Conservation (phyloP, 2,888 invertebrate genomes). For the Drosophila cognata region DNA sequence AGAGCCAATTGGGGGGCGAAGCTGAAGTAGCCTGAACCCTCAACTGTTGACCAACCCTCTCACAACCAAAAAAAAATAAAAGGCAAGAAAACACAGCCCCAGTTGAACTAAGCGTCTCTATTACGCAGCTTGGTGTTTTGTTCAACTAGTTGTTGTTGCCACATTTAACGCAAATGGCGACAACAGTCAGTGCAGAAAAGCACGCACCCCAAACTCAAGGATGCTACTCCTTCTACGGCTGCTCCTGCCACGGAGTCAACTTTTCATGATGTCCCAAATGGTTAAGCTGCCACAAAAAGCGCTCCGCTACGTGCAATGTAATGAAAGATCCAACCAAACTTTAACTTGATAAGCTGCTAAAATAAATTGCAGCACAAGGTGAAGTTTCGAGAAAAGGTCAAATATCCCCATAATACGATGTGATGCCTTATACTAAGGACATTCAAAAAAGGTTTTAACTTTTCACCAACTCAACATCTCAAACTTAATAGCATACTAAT, state of each 20-base stretch:
- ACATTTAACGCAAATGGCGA: conserved; percentile 78
- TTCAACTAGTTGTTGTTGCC: conserved; percentile 44
- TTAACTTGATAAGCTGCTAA: conserved; percentile 76
- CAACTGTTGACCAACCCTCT: conserved; percentile 8
- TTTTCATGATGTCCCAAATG: conserved; percentile 64
- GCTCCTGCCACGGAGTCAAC: conserved; percentile 40
- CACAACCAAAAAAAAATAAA: conserved; percentile 4
- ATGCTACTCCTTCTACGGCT: not conserved
- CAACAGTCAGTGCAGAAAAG: conserved; percentile 67
- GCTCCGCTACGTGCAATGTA: conserved; percentile 56
- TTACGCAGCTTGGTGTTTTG: conserved; percentile 53
- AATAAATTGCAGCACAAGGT: conserved; percentile 63
- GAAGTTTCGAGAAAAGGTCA: conserved; percentile 36
- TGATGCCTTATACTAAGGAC: not conserved
- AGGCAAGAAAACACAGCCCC: not conserved
- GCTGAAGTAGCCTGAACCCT: conserved; percentile 16
- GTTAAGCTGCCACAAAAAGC: conserved; percentile 75
- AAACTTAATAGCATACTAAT: conserved; percentile 12
- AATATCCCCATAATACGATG: conserved; percentile 14
- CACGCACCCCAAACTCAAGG: conserved; percentile 8
- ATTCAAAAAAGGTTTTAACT: conserved; percentile 34
- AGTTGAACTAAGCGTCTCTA: conserved; percentile 73
- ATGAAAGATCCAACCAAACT: conserved; percentile 70
- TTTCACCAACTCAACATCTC: conserved; percentile 27
- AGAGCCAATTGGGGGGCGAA: conserved; percentile 52